Base-by-base conservation (phyloP, 2,888 invertebrate genomes). In the Lochmaea capreae region DNA sequence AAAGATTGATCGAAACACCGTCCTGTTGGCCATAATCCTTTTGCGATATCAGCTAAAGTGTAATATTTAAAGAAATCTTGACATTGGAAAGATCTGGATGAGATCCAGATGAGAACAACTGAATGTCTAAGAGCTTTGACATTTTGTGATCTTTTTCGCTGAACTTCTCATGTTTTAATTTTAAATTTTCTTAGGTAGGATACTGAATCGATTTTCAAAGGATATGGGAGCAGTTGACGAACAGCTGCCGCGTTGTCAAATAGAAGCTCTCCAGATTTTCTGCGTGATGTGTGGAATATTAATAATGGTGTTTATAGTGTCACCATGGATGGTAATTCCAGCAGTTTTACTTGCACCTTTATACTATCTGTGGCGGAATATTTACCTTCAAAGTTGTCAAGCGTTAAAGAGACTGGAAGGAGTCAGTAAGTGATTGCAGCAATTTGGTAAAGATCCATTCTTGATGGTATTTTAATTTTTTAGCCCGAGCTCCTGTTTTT, bases 401-500 rank as follows among this genome's bases (percentile, higher is more conserved):
- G 91, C 92, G 81, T 88, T 95, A 66, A 95, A 92, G 87, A 89
- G 92, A 87, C 87, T 89, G 8, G 90, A 90, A 83, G 90, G 89
- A 73, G 85, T 87, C 54, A 88, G 89, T 88, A 79, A 79, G 77
- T 63, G 14, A 3, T 22, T 26, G 5, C 5, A 5, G 33, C 5
- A 4, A 4, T 33, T 33, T 33, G 0, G 33, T 4, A 4, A 33
- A 33, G 33, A 33, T 3, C 33, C 0, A 4, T 33, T 33, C 5
- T 4, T 33, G 33, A 33, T 33, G 33, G 33, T 33, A 8, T 33
- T 33, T 33, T 8, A 33, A 33, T 59, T 57, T 82, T 83, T 85
- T 89, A 89, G 95, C 93, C 68, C 91, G 95, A 76, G 96, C 97
- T 87, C 98, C 98, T 0, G 94, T 98, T 0, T 97, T 97, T 86